Base-by-base conservation (phyloP, 2,888 invertebrate genomes). In the Drosophila picticornis region DNA sequence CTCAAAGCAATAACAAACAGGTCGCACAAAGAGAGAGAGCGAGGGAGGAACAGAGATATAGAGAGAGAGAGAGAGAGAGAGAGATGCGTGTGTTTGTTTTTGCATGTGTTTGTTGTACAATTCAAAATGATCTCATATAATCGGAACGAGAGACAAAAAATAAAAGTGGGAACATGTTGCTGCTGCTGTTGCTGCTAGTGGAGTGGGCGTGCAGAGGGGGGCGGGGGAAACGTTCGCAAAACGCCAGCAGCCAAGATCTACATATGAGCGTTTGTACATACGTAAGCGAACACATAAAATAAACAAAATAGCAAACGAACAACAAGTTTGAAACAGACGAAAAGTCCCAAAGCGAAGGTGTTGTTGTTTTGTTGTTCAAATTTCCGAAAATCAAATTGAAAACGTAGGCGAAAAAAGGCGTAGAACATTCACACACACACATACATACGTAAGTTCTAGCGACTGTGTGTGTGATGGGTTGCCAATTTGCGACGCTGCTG, bases 51-150 rank as follows among this genome's bases (percentile, higher is more conserved):
- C 70, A 56, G 57, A 50, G 29, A 29, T 4, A 53, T 53, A 46
- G 58, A 65, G 66, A 27, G 11, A 13, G 60, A 51, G n/a, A n/a
- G n/a, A 55, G 27, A 27, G 11, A 16, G 32, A 31, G 55, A 40
- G 72, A 60, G 58, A 55, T 74, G 79, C 56, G 69, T 82, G 51
- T 80, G 69, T 79, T 87, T 84, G 68, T 72, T 88, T 88, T 88
- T 74, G 74, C 81, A 74, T 74, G 69, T 61, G 36, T 31, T 43
- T 76, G 51, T 69, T 71, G 59, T 59, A 50, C 64, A 48, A 57
- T 62, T 75, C 62, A 81, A 86, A 85, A 91, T 90, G 91, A 91
- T 90, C 91, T 90, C 91, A 90, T 90, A 83, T 81, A 81, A 83
- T 78, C 81, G 78, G 72, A 71, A 84, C 77, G 86, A 83, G 72